phyloP scores from a whole-genome alignment of 2,113 vertebrate genomes.

The Regulus satrapa region DNA sequence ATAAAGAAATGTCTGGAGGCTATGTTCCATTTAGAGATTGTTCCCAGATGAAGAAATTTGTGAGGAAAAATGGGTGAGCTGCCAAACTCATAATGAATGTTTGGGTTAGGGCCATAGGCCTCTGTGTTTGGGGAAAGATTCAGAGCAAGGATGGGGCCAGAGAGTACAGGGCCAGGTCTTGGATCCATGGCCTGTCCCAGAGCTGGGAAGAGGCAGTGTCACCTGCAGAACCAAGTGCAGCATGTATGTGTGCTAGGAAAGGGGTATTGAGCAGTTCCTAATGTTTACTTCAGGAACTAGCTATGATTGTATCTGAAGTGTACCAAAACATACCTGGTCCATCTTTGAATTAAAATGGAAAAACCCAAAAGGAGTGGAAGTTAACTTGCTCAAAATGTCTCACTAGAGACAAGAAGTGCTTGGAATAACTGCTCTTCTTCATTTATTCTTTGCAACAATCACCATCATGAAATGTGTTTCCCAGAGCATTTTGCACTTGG shows the following conservation, averaged over 20 bases:
- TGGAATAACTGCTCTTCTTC: neutral
- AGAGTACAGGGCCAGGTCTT: neutral
- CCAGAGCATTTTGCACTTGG: neutral
- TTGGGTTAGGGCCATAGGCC: constrained; percentile 1
- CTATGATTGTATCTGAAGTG: neutral
- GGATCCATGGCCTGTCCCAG: neutral
- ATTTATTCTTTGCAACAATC: neutral
- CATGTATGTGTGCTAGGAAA: neutral
- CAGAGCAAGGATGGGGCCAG: neutral
- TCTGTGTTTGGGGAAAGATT: neutral
- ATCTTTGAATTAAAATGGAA: neutral
- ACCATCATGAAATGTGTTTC: neutral
- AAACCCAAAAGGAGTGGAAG: neutral
- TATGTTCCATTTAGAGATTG: neutral
- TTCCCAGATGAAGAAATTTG: constrained; percentile 47
- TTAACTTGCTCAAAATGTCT: neutral
- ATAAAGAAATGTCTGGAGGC: neutral
- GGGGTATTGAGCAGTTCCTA: neutral
- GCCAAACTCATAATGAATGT: neutral
- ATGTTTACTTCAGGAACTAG: neutral
- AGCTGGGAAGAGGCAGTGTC: neutral
- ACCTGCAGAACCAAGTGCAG: neutral
- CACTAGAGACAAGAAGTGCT: neutral
- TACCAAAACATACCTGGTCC: neutral
- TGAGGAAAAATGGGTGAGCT: constrained; percentile 6